Conservation (phyloP, 2,888 invertebrate genomes). For the Pseudococcus viburni region DNA sequence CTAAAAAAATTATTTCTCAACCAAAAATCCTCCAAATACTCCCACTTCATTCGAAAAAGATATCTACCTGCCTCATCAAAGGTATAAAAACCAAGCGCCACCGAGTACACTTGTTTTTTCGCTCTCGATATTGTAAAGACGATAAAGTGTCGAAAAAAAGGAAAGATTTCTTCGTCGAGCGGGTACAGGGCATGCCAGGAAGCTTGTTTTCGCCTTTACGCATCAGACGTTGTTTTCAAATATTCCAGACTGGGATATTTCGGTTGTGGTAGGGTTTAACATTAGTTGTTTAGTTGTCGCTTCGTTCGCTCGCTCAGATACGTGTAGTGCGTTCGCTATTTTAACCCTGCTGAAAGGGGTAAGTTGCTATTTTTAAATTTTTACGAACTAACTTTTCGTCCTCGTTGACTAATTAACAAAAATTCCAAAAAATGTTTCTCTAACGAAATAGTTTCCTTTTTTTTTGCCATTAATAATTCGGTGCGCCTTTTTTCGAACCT, state of each 20-base stretch:
- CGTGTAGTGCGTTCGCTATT: conserved; percentile 49
- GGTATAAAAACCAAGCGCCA: not conserved
- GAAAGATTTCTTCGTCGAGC: conserved; percentile 57
- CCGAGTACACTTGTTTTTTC: conserved; percentile 53
- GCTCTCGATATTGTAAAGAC: conserved; percentile 7
- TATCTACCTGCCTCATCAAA: not conserved
- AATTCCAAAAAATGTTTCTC: not conserved
- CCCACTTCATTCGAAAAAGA: not conserved
- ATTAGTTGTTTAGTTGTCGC: conserved; percentile 64
- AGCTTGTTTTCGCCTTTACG: conserved; percentile 63
- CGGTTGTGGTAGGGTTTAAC: conserved; percentile 62
- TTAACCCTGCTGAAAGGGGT: conserved; percentile 62
- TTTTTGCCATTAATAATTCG: not conserved
- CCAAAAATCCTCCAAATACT: no score
- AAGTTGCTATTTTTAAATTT: conserved; percentile 60
- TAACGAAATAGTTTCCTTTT: not conserved
- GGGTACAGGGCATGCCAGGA: conserved; percentile 56
- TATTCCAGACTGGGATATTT: conserved; percentile 58
- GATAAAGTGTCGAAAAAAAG: conserved; percentile 50
- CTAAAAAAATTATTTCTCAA: no score
- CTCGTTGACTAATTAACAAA: conserved; percentile 11
- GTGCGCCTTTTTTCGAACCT: conserved; percentile 26
- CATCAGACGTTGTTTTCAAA: conserved; percentile 63
- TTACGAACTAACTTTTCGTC: conserved; percentile 2
- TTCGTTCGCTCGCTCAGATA: conserved; percentile 59